Conservation (phyloP, 2,888 invertebrate genomes). For the Dolichomitus sp. region DNA sequence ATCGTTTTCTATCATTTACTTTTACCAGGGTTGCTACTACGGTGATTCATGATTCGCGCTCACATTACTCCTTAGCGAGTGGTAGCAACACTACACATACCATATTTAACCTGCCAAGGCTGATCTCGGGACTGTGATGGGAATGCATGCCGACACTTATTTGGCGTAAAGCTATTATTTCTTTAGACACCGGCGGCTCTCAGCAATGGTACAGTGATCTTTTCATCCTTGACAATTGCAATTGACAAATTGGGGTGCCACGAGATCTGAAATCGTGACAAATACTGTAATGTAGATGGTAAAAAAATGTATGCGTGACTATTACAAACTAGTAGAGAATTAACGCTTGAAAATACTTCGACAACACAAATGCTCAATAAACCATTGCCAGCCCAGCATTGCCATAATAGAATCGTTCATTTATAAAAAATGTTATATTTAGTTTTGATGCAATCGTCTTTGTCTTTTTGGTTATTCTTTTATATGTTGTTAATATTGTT, state of each 20-base stretch:
- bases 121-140: constrained; percentile 12
- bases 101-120: constrained; percentile 30
- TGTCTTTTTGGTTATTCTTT: too few relatives aligned
- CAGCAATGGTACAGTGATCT: constrained; percentile 5
- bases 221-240: background rate
- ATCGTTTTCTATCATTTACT: too few relatives aligned
- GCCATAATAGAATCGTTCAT: too few relatives aligned
- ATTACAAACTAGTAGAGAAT: too few relatives aligned
- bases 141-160: constrained; percentile 31
- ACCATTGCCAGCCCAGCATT: too few relatives aligned
- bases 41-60: constrained; percentile 52
- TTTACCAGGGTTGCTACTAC: constrained; percentile 50
- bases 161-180: constrained; percentile 48
- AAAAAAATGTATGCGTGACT: too few relatives aligned
- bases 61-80: constrained; percentile 31
- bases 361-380: too few relatives aligned
- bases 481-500: too few relatives aligned
- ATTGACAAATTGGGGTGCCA: background rate
- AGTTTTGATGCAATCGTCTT: too few relatives aligned
- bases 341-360: too few relatives aligned
- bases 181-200: background rate
- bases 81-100: constrained; percentile 9
- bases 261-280: background rate
- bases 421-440: too few relatives aligned
- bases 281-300: too few relatives aligned